These are phyloP conservation scores for Nephrotoma guestfalica DNA, from an alignment of 2,888 invertebrate genomes.

Conservation along the genomic window DNA sequence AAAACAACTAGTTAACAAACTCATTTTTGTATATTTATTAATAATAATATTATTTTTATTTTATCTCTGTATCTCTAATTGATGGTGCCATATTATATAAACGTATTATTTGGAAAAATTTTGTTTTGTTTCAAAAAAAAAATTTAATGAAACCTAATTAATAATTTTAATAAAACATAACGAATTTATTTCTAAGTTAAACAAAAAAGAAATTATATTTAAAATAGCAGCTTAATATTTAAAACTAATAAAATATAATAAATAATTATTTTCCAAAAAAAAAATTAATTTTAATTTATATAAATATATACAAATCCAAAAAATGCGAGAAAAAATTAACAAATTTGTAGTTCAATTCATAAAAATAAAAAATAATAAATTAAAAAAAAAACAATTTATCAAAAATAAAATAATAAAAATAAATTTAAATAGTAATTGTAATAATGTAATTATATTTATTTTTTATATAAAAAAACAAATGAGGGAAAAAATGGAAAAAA, in stretches of 20 bases:
- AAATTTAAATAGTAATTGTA: neutral
- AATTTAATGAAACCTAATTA: neutral
- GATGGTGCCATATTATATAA: neutral
- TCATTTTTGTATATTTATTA: neutral
- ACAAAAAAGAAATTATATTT: neutral
- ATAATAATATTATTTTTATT: neutral
- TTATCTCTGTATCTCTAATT: neutral
- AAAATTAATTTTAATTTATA: neutral
- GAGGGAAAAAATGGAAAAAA: neutral
- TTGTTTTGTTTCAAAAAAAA: neutral
- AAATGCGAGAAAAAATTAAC: neutral
- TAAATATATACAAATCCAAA: neutral
- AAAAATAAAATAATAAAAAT: neutral
- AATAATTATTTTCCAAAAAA: neutral
- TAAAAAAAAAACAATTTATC: neutral
- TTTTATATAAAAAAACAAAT: conserved; percentile 2
- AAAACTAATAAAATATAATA: neutral
- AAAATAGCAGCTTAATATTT: neutral
- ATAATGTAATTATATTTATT: conserved; percentile 1
- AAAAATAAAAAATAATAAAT: neutral
- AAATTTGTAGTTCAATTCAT: neutral
- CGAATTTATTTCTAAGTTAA: neutral
- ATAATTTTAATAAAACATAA: neutral
- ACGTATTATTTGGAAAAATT: neutral
- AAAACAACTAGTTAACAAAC: neutral